Percentiles rank a stretch among this genome's conserved stretches.
Evolutionary conservation across 1,140 invertebrate species (phyloP).

Genomic region (Neoseiulus cucumeris): DNA sequence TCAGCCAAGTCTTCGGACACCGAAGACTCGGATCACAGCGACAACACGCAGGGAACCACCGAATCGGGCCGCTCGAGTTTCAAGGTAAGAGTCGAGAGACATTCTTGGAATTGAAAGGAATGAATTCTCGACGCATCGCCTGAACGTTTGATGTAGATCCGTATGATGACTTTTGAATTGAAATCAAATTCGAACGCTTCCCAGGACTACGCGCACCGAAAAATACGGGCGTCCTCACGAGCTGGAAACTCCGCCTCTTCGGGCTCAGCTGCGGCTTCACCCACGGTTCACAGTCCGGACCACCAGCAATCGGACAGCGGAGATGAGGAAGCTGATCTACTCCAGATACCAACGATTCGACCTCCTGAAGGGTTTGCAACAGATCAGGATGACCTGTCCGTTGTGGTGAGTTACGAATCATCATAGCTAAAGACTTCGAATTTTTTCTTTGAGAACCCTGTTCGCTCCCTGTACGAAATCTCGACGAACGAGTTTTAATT

Average conservation of each 20-base stretch:
- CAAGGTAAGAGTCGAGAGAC: constrained; percentile 2
- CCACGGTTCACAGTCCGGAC: neutral
- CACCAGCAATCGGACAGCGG: constrained; percentile 5
- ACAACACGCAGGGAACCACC: constrained; percentile 1
- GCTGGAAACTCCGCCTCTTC: neutral
- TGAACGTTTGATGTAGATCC: no score
- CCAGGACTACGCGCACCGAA: neutral
- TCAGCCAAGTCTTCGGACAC: constrained; percentile 5
- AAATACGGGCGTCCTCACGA: neutral
- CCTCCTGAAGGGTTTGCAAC: constrained; percentile 8
- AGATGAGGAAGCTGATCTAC: neutral
- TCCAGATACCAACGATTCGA: neutral
- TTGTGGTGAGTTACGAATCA: no score
- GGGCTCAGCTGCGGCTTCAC: neutral
- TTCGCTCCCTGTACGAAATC: no score
- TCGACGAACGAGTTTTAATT: no score
- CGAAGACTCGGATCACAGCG: constrained; percentile 3
- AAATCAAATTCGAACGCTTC: neutral
- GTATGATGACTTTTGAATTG: no score
- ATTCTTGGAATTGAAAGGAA: neutral
- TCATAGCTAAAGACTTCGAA: no score
- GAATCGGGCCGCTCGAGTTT: neutral
- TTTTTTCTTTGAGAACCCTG: no score
- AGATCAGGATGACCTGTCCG: neutral
- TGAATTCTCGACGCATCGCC: neutral